Base-by-base conservation (phyloP, 2,797 vertebrate genomes). In the Cyprinella venusta region DNA sequence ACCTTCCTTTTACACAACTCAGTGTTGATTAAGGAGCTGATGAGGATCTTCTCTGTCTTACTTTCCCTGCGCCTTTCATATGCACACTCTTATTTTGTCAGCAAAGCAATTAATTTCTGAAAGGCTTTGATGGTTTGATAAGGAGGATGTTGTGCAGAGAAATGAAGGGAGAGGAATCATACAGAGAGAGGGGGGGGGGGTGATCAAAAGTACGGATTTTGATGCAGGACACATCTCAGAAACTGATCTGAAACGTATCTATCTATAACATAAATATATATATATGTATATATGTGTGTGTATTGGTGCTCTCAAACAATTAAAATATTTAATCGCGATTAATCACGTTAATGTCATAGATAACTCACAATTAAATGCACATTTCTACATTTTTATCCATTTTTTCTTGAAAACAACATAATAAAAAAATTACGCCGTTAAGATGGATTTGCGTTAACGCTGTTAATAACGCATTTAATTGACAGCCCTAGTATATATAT, bases 31-130 rank as follows among this genome's bases (percentile, higher is more conserved):
- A 78, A 24, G 40, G 69, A 81, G 36, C 63, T 68, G 79, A 84
- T 81, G 85, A 36, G 59, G 64, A 42, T 69, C 52, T 36, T 65
- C 30, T 70, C 63, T 74, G 45, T 64, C 50, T 71, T 67, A 76
- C 59, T 24, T 81, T 33, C 59, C 30, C 42, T 18, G 74, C 10
- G 18, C 26, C 76, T 80, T 86, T 88, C 77, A 82, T n/a, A 64
- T 10, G 74, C 64, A 52, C 70, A n/a, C 86, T 70, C 71, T 76
- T 81, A 80, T 84, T 85, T 80, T 81, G 84, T 72, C 83, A 86
- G 86, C 72, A 74, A 86, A 82, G 86, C 85, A 88, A 89, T 90
- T 89, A 85, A 86, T 84, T 87, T 88, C 81, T 84, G 54, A 77
- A 84, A 89, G 64, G 79, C 79, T 82, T 85, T 82, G 85, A 86